phyloP scores from a whole-genome alignment of 2,113 vertebrate species.

The Microtus oregoni region DNA sequence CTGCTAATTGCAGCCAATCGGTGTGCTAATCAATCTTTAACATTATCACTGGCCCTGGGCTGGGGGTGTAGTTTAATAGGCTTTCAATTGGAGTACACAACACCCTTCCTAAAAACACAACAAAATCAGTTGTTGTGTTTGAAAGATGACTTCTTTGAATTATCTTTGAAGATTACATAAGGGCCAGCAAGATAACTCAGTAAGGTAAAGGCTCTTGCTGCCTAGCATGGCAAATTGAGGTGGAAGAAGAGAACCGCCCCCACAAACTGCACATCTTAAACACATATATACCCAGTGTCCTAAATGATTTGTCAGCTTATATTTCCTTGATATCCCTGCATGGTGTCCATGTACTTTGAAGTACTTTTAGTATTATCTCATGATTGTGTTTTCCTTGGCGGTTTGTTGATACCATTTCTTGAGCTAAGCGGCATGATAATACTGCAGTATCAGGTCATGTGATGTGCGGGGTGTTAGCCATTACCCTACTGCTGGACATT shows the following conservation, averaged over 20 bases:
- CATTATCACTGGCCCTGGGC: background rate
- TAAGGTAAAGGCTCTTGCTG: background rate
- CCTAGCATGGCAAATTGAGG: background rate
- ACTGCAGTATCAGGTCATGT: background rate
- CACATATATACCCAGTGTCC: background rate
- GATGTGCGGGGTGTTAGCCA: background rate
- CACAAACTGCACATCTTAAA: background rate
- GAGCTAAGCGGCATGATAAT: background rate
- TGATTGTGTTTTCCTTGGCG: background rate
- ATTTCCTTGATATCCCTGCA: background rate
- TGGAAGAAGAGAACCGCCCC: no score
- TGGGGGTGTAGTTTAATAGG: background rate
- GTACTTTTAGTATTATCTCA: background rate
- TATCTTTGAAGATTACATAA: conserved; percentile 24
- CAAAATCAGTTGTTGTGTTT: background rate
- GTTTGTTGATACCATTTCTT: background rate
- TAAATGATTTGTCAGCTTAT: background rate
- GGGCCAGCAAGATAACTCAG: background rate
- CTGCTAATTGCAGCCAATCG: background rate
- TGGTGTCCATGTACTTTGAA: background rate
- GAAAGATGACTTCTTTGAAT: conserved; percentile 32
- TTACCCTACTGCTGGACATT: background rate
- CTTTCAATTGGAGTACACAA: background rate
- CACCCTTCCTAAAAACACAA: background rate
- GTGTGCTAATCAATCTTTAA: conserved; percentile 37